Evolutionary conservation across 2,797 vertebrate genomes (phyloP), one percentile per base, ranked within the genome.

Genomic region (Sebastes nivosus): DNA sequence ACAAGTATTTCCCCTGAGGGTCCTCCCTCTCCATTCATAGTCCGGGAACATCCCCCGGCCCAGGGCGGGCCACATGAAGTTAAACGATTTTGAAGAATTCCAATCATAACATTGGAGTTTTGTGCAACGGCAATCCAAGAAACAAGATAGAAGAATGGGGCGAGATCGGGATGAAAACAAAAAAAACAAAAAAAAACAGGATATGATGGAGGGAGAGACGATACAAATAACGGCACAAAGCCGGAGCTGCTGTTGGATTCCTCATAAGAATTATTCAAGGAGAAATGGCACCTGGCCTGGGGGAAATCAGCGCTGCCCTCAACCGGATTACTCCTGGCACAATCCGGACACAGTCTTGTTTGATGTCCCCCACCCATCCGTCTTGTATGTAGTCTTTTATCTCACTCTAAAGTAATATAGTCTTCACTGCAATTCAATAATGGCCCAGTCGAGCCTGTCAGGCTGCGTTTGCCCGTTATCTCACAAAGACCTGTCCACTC

Each of bases 371-470:
- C 95, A 94, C 96, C 97, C 96, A 98, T 99, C 98, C 96, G 95
- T 98, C 97, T 97, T 97, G 96, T 96, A 96, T 96, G 95, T 96
- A 97, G 97, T 96, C 97, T 99, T 99, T 98, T 97, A 98, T 99
- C 97, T 98, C 96, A 96, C 97, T 98, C 98, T 97, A 96, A 98
- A 98, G 97, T 97, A 97, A 97, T 97, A 97, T 96, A 97, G 97
- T 97, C 97, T 96, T 98, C 97, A 96, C 96, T 97, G 96, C 96
- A 97, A 97, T 97, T 98, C 97, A 98, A 98, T 98, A 98, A 98
- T 98, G 96, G 95, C 96, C 97, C 95, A 94, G 92, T 96, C 92
- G 88, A 97, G 97, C 96, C 97, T 98, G 97, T 98, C 98, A 97
- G 96, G 95, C 95, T 89, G 94, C 95, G 96, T 98, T 99, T 97